Percentiles rank a stretch among this genome's conserved stretches.
Conservation (phyloP, 2,888 invertebrate species). For the Aethes cnicana region DNA sequence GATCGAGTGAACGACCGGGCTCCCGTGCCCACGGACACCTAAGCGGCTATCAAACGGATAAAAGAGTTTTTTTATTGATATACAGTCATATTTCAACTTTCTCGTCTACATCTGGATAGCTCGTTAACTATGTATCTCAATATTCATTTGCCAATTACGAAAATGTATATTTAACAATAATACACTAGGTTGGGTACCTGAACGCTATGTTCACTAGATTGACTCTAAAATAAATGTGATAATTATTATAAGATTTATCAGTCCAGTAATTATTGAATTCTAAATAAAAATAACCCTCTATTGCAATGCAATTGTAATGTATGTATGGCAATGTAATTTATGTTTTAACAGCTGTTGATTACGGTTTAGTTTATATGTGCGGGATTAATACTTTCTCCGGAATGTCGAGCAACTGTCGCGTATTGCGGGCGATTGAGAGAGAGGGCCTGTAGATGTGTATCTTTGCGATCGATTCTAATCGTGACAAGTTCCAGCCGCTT, state of each 20-base stretch:
- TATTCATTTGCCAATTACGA: background rate
- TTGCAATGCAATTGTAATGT: too few species aligned
- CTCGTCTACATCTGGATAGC: slow-evolving; percentile 12
- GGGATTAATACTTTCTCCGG: slow-evolving; percentile 55
- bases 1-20: slow-evolving; percentile 64
- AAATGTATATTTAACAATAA: too few species aligned
- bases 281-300: slow-evolving; percentile 40
- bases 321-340: slow-evolving; percentile 36
- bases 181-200: too few species aligned
- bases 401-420: slow-evolving; percentile 62
- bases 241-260: slow-evolving; percentile 20
- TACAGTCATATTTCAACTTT: slow-evolving; percentile 20
- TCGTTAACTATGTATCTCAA: background rate
- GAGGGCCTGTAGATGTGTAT: slow-evolving; percentile 68
- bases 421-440: slow-evolving; percentile 54
- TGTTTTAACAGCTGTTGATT: slow-evolving; percentile 39
- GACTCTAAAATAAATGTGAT: too few species aligned
- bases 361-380: slow-evolving; percentile 46
- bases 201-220: too few species aligned
- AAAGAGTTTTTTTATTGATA: slow-evolving; percentile 26
- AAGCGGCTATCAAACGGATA: slow-evolving; percentile 30
- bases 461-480: slow-evolving; percentile 72
- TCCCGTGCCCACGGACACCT: slow-evolving; percentile 47
- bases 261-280: slow-evolving; percentile 33
- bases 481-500: slow-evolving; percentile 69